Evolutionary conservation across 2,113 vertebrate genomes (phyloP).

Genomic region (Alces alces): DNA sequence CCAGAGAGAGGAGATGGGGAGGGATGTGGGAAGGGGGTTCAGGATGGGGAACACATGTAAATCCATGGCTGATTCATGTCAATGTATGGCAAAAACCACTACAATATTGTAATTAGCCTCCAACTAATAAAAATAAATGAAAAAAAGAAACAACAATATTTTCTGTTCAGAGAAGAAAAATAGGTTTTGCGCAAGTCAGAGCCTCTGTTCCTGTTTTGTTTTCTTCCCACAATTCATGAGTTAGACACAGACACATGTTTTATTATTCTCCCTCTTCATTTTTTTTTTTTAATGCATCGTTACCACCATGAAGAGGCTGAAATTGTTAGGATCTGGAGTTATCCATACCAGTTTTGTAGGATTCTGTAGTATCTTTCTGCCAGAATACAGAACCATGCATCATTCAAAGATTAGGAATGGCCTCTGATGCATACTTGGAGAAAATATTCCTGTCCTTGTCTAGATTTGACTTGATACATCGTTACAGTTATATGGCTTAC

Average conservation of each 20-base stretch:
- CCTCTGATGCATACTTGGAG: neutral
- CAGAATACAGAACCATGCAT: neutral
- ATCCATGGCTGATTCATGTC: too few species aligned
- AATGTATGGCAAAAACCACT: too few species aligned
- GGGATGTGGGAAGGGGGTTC: too few species aligned
- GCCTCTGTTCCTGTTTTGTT: neutral
- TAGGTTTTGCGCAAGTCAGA: neutral
- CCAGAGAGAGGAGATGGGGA: too few species aligned
- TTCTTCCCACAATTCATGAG: neutral
- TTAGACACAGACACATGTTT: neutral
- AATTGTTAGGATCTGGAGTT: neutral
- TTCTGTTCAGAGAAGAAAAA: neutral
- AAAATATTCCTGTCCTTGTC: neutral
- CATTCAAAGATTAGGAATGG: slow-evolving; percentile 21
- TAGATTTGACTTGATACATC: neutral
- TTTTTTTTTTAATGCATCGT: neutral
- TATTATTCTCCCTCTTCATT: neutral
- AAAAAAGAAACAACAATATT: neutral
- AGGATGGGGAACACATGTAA: too few species aligned
- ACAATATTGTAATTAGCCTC: too few species aligned
- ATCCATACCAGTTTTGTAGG: neutral
- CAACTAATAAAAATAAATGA: too few species aligned
- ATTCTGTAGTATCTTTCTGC: neutral
- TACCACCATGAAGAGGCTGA: neutral
- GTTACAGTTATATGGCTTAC: neutral